phyloP scores from a whole-genome alignment of 2,888 invertebrate genomes.

The Macrosoma leucophasiata region DNA sequence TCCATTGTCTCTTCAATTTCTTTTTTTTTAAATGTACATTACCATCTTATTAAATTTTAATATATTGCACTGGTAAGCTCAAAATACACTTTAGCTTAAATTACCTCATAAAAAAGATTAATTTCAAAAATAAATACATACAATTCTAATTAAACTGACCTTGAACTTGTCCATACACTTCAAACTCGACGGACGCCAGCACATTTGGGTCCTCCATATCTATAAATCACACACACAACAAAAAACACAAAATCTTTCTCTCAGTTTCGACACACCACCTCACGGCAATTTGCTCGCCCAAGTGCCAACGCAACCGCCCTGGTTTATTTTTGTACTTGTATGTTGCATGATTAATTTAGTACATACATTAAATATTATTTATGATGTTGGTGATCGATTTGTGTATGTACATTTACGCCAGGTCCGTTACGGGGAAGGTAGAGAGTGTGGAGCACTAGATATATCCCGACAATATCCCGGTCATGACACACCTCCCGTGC shows the following conservation, averaged over 20 bases:
- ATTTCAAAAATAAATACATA: neutral
- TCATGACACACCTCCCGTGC: too few relatives aligned
- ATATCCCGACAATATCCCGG: conserved; percentile 1
- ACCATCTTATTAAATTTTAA: too few relatives aligned
- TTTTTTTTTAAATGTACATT: too few relatives aligned
- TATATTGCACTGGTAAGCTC: too few relatives aligned
- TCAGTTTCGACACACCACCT: conserved; percentile 20
- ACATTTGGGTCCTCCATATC: conserved; percentile 76
- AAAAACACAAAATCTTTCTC: conserved; percentile 9
- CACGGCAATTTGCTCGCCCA: conserved; percentile 38
- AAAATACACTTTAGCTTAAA: too few relatives aligned
- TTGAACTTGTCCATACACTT: conserved; percentile 93
- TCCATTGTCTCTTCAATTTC: too few relatives aligned
- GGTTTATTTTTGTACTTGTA: conserved; percentile 19
- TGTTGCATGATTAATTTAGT: conserved; percentile 20
- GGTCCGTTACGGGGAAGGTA: too few relatives aligned
- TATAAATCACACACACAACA: conserved; percentile 45
- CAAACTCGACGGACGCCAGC: conserved; percentile 89
- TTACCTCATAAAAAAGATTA: too few relatives aligned
- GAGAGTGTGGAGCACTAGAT: neutral
- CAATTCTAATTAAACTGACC: conserved; percentile 69
- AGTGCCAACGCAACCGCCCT: conserved; percentile 34
- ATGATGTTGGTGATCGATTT: conserved; percentile 9
- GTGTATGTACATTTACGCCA: too few relatives aligned
- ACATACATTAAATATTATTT: conserved; percentile 13